Conservation (phyloP, 1,140 invertebrate species). For the Coelopa frigida region DNA sequence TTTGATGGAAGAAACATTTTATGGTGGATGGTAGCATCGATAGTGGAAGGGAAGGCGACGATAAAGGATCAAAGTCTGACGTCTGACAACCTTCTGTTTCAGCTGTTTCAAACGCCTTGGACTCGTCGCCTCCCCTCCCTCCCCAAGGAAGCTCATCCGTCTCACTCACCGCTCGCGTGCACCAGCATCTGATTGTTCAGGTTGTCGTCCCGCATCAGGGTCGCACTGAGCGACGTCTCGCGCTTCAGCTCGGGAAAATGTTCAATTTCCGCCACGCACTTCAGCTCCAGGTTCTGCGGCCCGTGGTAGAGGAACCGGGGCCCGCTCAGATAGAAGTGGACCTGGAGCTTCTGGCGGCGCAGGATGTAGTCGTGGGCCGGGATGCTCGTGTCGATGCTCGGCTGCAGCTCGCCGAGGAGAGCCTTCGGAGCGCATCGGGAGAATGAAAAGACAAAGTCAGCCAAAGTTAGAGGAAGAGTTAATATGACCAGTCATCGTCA, state of each 20-base stretch:
- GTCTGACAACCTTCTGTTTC: too few species aligned
- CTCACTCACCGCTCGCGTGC: conserved; percentile 23
- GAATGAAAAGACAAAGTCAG: too few species aligned
- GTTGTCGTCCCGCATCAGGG: conserved; percentile 34
- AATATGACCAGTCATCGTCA: too few species aligned
- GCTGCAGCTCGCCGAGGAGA: conserved; percentile 31
- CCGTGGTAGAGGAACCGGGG: conserved; percentile 34
- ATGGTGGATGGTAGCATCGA: too few species aligned
- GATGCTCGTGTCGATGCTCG: conserved; percentile 34
- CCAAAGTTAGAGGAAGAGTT: too few species aligned
- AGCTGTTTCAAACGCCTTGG: too few species aligned
- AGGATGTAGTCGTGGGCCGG: conserved; percentile 39
- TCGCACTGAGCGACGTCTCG: conserved; percentile 29
- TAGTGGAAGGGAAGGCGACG: too few species aligned
- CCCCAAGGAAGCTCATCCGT: background rate
- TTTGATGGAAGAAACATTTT: too few species aligned
- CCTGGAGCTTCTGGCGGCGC: conserved; percentile 32
- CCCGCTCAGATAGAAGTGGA: conserved; percentile 38
- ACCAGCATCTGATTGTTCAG: conserved; percentile 43
- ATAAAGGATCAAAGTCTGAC: too few species aligned
- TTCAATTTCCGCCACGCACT: conserved; percentile 43
- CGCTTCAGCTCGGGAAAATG: conserved; percentile 38
- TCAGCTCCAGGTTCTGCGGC: conserved; percentile 26
- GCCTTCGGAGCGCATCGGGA: conserved; percentile 17
- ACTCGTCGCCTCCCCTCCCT: too few species aligned